These are phyloP conservation scores for Eulemur macaco DNA, from an alignment of 2,113 vertebrate genomes.

Conservation along the genomic window DNA sequence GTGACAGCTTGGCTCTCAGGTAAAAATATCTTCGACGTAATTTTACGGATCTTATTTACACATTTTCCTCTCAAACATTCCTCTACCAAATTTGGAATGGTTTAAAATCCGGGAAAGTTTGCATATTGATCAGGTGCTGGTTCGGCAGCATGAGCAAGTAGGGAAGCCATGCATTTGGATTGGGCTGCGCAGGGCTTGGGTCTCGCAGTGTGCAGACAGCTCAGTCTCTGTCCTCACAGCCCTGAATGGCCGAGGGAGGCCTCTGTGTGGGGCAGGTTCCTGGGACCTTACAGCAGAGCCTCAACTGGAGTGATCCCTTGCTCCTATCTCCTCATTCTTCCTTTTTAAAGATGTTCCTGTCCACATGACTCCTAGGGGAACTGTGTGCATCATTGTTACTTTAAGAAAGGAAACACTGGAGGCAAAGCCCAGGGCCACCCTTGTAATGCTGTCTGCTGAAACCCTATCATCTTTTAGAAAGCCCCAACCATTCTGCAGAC, in stretches of 20 bases:
- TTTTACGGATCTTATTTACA: not conserved
- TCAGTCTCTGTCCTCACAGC: fast-evolving
- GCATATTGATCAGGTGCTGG: not conserved
- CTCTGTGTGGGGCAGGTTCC: not conserved
- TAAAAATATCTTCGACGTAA: not conserved
- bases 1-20: not conserved
- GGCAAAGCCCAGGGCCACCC: not conserved
- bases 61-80: not conserved
- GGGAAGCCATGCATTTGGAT: not conserved
- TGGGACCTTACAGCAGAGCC: not conserved
- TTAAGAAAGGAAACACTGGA: not conserved
- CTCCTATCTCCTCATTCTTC: too few species aligned
- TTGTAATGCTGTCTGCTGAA: not conserved
- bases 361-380: not conserved
- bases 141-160: not conserved
- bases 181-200: not conserved
- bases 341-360: not conserved
- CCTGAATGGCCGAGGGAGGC: not conserved
- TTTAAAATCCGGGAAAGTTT: not conserved
- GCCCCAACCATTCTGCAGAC: not conserved
- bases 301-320: not conserved
- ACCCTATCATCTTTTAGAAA: not conserved
- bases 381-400: not conserved
- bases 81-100: not conserved
- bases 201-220: fast-evolving